Evolutionary conservation across 2,113 vertebrate species (phyloP), one percentile per base, ranked within the genome.

Genomic region (Amblyopsis rosae): DNA sequence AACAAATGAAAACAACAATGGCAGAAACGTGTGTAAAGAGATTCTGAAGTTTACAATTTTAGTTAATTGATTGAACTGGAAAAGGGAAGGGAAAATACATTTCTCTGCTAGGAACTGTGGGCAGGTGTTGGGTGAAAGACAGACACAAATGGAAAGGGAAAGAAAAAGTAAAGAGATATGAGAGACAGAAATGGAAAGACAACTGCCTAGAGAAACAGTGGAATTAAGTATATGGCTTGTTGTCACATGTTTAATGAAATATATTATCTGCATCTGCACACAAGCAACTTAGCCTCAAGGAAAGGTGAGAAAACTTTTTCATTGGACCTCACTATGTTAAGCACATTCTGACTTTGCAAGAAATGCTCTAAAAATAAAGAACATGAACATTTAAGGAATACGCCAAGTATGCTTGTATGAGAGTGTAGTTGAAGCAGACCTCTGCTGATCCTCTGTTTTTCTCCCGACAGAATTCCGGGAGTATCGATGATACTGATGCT

Each of bases 401-500:
- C 11, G 6, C 45, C 7, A 19, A 7, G 1, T 47, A 10, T 26
- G 16, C 12, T 11, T 17, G 56, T 10, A 48, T 60, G 10, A 53
- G 58, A 41, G 17, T 54, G 35, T 3, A 15, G 17, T 50, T 70
- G 32, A 69, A 16, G 35, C 94, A 89, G 75, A 96, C 96, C 96
- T 62, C 95, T 91, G 89, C 94, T 94, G 86, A 96, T 95, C 65
- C 95, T 91, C 82, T 93, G 93, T 60, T 93, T 93, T 82, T 93
- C 93, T 26, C 93, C 93, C 0, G 93, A 93, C 82, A 93, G 90
- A 86, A 96, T 97, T 60, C 96, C 96, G 0, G 96, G 95, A 1
- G 95, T 96, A 87, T 97, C 96, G 1, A 97, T 97, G 90, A 96
- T 96, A 81, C 96, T 97, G 83, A 97, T 97, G 85, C 96, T 97